Conservation (phyloP, 2,888 invertebrate species). For the Drosophila setosimentum region DNA sequence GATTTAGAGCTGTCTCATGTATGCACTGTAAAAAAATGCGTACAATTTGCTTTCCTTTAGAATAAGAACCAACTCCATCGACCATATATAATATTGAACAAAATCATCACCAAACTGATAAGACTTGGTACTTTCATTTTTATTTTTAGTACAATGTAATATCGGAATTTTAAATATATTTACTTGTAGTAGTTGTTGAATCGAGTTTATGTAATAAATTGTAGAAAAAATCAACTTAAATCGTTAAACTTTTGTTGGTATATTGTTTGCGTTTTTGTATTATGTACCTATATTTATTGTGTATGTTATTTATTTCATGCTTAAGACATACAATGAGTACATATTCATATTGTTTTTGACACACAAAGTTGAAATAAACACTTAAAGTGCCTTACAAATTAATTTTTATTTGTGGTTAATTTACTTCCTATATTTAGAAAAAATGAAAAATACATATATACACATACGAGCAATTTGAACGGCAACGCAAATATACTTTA, state of each 20-base stretch:
- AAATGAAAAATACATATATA: conserved; percentile 40
- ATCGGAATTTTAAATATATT: background rate
- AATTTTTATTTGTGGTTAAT: conserved; percentile 66
- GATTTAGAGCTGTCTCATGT: no score
- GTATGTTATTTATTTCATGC: conserved; percentile 35
- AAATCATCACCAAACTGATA: background rate
- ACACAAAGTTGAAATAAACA: conserved; percentile 60
- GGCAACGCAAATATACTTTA: conserved; percentile 26
- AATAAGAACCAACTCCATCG: background rate
- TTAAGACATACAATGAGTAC: conserved; percentile 24
- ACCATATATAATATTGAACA: background rate
- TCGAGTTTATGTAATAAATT: conserved; percentile 67
- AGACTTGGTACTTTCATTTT: conserved; percentile 36
- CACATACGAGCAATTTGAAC: conserved; percentile 34
- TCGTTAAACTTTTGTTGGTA: conserved; percentile 66
- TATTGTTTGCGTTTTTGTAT: conserved; percentile 48
- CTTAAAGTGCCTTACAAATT: conserved; percentile 70
- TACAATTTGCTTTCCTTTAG: background rate
- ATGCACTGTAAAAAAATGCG: background rate
- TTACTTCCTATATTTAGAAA: conserved; percentile 54
- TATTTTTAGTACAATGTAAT: conserved; percentile 31
- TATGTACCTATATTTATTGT: conserved; percentile 25
- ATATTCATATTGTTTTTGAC: conserved; percentile 31
- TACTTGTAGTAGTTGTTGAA: conserved; percentile 32
- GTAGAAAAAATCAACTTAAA: conserved; percentile 71